Evolutionary conservation across 2,888 invertebrate species (phyloP), one percentile per base, ranked within the genome.

Genomic region (Agrilus biguttatus): DNA sequence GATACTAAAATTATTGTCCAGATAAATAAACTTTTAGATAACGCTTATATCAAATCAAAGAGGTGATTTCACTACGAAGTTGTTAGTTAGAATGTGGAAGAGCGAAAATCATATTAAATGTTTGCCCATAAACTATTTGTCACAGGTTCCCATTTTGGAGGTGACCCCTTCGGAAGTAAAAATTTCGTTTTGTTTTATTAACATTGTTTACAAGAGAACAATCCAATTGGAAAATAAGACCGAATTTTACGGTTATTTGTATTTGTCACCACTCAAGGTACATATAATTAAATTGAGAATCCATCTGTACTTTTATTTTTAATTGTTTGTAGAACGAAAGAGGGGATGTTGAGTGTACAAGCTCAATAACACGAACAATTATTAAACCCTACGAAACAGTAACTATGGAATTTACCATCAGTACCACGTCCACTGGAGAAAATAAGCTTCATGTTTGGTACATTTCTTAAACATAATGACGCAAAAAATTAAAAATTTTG

Each of bases 161-260:
- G 63, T 67, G 36, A 61, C 62, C 1, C 76, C 76, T 0, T 53
- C 63, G 0, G 71, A 74, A 37, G 68, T 80, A 8, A 65, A 63
- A 14, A 57, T 77, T 36, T 63, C 70, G 47, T 75, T 73, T 41
- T 77, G 77, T 52, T 80, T 78, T 53, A 52, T 79, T 14, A 72
- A 75, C 50, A 74, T 65, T 47, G 60, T 69, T 0, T 78, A 78
- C 48, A 58, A 62, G 13, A 56, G 69, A 37, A 65, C 67, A n/a
- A 61, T 79, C 33, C 53, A 51, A 8, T 52, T 80, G 10, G 57
- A 58, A 7, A 73, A 75, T 45, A 61, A 64, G 2, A 62, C 65
- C 21, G 65, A 70, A 28, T 63, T 71, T 48, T 65, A 67, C 48
- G 77, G 74, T 36, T 71, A 67, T 53, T 47, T 62, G n/a, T 46